Percentiles rank a stretch among this genome's conserved stretches.
Evolutionary conservation across 30 jellyfish, hydroid and myxozoan species (phyloP).

Genomic region (Phacellophora camtschatica): DNA sequence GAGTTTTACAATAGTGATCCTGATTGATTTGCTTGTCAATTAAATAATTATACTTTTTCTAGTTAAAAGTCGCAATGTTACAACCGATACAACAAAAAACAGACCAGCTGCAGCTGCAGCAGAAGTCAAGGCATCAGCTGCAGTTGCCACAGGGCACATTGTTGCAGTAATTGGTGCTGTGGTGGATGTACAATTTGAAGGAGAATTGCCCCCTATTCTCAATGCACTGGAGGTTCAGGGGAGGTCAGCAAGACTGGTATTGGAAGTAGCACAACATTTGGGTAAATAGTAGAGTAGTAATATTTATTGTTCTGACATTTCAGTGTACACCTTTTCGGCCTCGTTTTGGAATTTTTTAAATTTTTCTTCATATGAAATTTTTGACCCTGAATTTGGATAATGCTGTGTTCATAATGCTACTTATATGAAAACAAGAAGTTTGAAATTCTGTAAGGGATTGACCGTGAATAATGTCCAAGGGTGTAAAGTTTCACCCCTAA

Average conservation of each 20-base stretch:
- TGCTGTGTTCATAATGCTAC: no score
- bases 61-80: conserved; percentile 82
- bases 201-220: conserved; percentile 94
- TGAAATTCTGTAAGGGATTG: no score
- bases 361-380: no score
- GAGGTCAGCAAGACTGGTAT: conserved; percentile 89
- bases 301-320: no score
- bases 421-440: no score
- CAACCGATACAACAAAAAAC: conserved; percentile 78
- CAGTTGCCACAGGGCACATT: conserved; percentile 76
- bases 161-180: conserved; percentile 99
- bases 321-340: no score
- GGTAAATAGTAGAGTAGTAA: no score
- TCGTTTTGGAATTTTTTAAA: no score
- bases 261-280: conserved; percentile 99
- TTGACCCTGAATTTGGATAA: no score
- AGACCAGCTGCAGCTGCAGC: conserved; percentile 89
- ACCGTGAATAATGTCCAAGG: no score
- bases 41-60: not conserved
- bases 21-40: not conserved
- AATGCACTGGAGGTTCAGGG: conserved; percentile 99
- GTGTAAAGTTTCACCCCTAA: no score
- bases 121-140: conserved; percentile 57
- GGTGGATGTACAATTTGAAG: conserved; percentile 99
- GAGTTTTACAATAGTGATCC: no score